Base-by-base conservation (phyloP, 2,888 invertebrate genomes). In the Lasioglossum vierecki region DNA sequence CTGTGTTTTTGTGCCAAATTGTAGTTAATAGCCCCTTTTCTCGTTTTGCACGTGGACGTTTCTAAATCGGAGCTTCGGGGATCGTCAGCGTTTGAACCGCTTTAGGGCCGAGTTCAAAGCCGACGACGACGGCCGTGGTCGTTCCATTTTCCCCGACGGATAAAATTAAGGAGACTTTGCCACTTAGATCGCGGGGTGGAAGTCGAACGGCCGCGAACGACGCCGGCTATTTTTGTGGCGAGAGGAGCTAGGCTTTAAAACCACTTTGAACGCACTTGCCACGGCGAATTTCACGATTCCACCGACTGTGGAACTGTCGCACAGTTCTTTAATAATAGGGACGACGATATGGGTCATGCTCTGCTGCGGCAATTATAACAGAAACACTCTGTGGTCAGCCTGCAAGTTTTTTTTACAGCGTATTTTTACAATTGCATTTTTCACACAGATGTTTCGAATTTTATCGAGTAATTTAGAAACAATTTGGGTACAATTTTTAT, bases 191-290 rank as follows among this genome's bases (percentile, higher is more conserved):
- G 30, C 63, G 84, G 86, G 82, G 84, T 87, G 82, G 85, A 87
- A 85, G 89, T 88, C 90, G 89, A 90, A 90, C 76, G 91, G 84
- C 83, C 88, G 89, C 88, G 70, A 89, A 89, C 88, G 88, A 86
- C 86, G 86, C 73, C 79, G 87, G 91, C 87, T 91, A 91, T 91
- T 91, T 91, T 91, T 88, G 91, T 91, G 87, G 83, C 86, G 83
- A 90, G 66, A 90, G 79, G 53, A 22, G 89, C 57, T 84, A 88
- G 76, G 86, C 84, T 90, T 91, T 87, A 79, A 83, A 83, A 66
- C 53, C 77, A 53, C 22, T n/a, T 53, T 9, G 22, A 74, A 77
- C 82, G 74, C 81, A 79, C 86, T 88, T 85, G 81, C 82, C 84
- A 30, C 79, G 63, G 49, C 79, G 81, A 89, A 90, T 89, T 82